Evolutionary conservation across 2,797 vertebrate genomes (phyloP), one percentile per base, ranked within the genome.

Genomic region (Dermochelys coriacea): DNA sequence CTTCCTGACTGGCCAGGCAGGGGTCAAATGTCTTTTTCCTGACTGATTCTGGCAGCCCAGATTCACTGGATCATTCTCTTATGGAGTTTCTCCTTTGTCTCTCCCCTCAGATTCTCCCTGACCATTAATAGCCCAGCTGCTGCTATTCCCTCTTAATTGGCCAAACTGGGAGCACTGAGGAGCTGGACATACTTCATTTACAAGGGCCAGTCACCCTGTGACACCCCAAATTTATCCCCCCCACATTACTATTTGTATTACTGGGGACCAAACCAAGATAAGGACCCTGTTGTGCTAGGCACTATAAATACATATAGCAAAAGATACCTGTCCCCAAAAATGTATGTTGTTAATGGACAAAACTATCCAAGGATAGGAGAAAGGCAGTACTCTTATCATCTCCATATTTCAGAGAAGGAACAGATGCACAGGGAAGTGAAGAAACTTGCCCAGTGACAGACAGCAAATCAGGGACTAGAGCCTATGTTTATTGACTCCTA

Each of bases 241-340:
- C 94, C 84, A 94, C 94, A 91, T 96, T 94, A 93, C 93, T 91
- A 92, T 92, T 93, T 82, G 83, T 92, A 87, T 78, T 89, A 86
- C 34, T 34, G 23, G 89, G 86, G 34, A 27, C 2, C 19, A 64
- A 27, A 78, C 68, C 41, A 75, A 88, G n/a, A 41, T 79, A 12
- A n/a, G 8, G 50, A 74, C 19, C 37, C 37, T 41, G 37, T 74
- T 14, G 37, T 45, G 21, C 18, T 61, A 61, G 31, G 59, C 15
- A 16, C 59, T 89, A 41, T 95, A 51, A 18, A 0, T 1, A 54
- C 15, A 71, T 16, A 64, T 1, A 82, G 25, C 31, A 74, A 91
- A 90, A 74, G 4, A 4, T 59, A 85, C 71, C 47, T 54, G 16
- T 80, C 77, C 91, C 87, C 5, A 80, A 89, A 94, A 89, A 47